Base-by-base conservation (phyloP, 30 jellyfish, hydroid and myxozoan genomes). In the Turritopsis rubra region DNA sequence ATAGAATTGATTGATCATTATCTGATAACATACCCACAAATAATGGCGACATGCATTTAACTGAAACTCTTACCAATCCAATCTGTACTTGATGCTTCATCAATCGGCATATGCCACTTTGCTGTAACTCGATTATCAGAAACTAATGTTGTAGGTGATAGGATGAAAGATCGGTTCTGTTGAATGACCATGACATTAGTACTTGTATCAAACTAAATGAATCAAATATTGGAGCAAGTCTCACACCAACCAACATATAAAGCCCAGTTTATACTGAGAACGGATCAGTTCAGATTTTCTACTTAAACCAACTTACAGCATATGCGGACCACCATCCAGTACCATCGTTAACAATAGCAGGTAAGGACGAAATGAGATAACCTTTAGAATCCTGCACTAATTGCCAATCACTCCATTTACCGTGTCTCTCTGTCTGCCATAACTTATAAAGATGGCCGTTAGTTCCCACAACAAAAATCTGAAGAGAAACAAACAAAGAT, bases 301-400 rank as follows among this genome's bases (percentile, higher is more conserved):
- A 16, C 65, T 7, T 30, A 26, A 80, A 24, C 0, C 54, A 26
- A 53, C 90, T 70, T 54, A 92, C 98, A 81, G 95, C 96, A 80
- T 85, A 93, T 16, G 96, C 99, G 29, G 79, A 75, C 99, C 99
- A 93, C 99, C 99, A 93, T 29, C 96, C 96, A 4, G 96, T 81
- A 18, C 75, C 83, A 83, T 93, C 96, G 54, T 93, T 75, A 52
- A 86, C 84, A 74, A 93, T 88, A 18, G 90, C 72, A 26, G 99
- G 97, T 31, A 85, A 25, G 16, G 87, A 81, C 1, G 94, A 84
- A 80, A 93, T 79, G 8, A 88, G 81, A 18, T 83, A 78, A 9
- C 85, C 87, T 53, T 72, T 89, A 20, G 89, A 28, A 18, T 75
- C 95, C 28, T 76, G 79, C 22, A 93, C 96, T 28, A 28, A 29